A percentile compares a stretch with the other conserved stretches of the same genome.
These are phyloP conservation scores for Homarus gammarus DNA, from an alignment of 2,888 invertebrate species.

Conservation along the genomic window DNA sequence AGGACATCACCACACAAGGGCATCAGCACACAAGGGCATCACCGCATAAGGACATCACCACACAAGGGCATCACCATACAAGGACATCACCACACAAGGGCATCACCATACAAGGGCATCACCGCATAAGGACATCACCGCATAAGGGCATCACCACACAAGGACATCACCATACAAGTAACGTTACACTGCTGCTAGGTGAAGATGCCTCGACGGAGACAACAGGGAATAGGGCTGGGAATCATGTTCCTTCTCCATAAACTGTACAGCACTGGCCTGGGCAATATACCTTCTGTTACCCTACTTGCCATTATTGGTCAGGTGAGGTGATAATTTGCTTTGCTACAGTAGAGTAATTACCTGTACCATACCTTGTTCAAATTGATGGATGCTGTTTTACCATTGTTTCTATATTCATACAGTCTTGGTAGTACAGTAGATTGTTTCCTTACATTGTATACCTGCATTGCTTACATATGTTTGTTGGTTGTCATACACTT, in stretches of 20 bases:
- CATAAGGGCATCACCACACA: not conserved
- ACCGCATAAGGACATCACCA: not conserved
- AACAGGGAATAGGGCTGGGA: conserved; percentile 77
- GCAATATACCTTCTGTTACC: conserved; percentile 82
- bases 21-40: too few relatives aligned
- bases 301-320: conserved; percentile 80
- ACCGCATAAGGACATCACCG: not conserved
- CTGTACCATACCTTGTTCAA: not conserved
- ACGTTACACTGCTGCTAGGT: not conserved
- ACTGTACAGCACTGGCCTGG: conserved; percentile 80
- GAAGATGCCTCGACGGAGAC: conserved; percentile 11
- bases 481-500: too few relatives aligned
- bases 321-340: conserved; percentile 77
- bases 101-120: not conserved
- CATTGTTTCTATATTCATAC: too few relatives aligned
- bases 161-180: not conserved
- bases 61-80: not conserved
- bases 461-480: too few relatives aligned
- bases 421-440: too few relatives aligned
- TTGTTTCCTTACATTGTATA: too few relatives aligned
- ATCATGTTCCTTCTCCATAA: conserved; percentile 78
- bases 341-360: too few relatives aligned
- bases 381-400: too few relatives aligned
- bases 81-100: not conserved
- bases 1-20: too few relatives aligned